These are phyloP conservation scores for Cladorhizidae sp. DNA, from an alignment of 37 sponge, comb jelly and placozoan genomes.

Conservation along the genomic window DNA sequence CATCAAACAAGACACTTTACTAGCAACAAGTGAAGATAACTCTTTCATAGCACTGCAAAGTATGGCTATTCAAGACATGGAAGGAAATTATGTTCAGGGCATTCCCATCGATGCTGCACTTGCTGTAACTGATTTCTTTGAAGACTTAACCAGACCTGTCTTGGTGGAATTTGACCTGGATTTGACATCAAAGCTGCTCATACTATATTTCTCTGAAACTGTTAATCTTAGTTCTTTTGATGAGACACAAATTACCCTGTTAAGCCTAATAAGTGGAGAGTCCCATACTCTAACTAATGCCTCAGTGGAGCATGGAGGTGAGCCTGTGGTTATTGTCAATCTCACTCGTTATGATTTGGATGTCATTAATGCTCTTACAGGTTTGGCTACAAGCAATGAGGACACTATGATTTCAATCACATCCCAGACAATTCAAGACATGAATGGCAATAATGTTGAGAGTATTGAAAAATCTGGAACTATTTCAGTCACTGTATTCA, in stretches of 20 bases:
- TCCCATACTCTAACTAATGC: constrained; percentile 62
- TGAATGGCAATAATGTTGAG: constrained; percentile 71
- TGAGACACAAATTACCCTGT: constrained; percentile 71
- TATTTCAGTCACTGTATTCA: constrained; percentile 44
- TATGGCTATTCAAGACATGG: constrained; percentile 68
- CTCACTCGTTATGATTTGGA: constrained; percentile 74
- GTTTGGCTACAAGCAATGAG: constrained; percentile 57
- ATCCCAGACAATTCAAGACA: constrained; percentile 63
- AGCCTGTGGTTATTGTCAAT: constrained; percentile 76
- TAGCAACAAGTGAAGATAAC: constrained; percentile 60
- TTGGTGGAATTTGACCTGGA: constrained; percentile 77
- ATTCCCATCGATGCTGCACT: constrained; percentile 21
- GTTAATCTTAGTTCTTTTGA: constrained; percentile 72
- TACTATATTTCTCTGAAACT: constrained; percentile 86
- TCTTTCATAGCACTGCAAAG: constrained; percentile 60
- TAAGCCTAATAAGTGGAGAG: constrained; percentile 12
- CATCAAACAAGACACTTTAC: constrained; percentile 73
- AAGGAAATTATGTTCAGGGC: constrained; percentile 23
- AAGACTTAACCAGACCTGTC: constrained; percentile 53
- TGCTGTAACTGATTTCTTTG: constrained; percentile 36
- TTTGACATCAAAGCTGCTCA: constrained; percentile 69
- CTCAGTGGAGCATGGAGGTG: constrained; percentile 57
- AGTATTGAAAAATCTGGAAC: constrained; percentile 26
- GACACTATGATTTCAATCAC: constrained; percentile 73
- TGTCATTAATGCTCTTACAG: constrained; percentile 64